Evolutionary conservation across 2,797 vertebrate species (phyloP).

Genomic region (Gadopsis marmoratus): DNA sequence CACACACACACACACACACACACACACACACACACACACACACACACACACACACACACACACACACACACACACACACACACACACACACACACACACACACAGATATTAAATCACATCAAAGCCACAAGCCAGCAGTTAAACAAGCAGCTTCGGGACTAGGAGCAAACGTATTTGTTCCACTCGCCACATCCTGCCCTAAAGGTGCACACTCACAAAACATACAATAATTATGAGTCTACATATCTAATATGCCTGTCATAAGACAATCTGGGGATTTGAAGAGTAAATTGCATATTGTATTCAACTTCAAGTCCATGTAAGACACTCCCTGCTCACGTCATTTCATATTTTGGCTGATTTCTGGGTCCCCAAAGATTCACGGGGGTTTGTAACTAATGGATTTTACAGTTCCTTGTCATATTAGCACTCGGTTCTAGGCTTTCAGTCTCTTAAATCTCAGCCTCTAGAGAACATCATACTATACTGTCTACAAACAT

Average conservation of each 20-base stretch:
- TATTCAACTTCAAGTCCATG: constrained; percentile 20
- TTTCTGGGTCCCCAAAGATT: constrained; percentile 35
- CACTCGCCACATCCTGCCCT: constrained; percentile 64
- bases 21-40: no score
- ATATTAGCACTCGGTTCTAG: constrained; percentile 23
- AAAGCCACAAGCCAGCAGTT: constrained; percentile 56
- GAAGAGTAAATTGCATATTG: constrained; percentile 48
- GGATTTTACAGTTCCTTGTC: constrained; percentile 34
- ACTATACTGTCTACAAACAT: constrained; percentile 21
- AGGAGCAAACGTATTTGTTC: constrained; percentile 60
- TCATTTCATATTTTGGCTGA: constrained; percentile 40
- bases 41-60: no score
- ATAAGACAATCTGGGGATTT: constrained; percentile 36
- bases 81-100: no score
- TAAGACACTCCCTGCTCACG: constrained; percentile 36
- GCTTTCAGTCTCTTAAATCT: constrained; percentile 18
- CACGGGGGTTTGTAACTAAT: constrained; percentile 20
- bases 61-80: no score
- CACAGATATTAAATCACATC: constrained; percentile 61
- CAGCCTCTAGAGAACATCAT: not conserved
- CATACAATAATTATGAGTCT: constrained; percentile 68
- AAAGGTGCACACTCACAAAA: constrained; percentile 57
- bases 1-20: no score
- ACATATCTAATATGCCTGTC: constrained; percentile 52
- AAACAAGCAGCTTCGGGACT: constrained; percentile 64